phyloP scores from a whole-genome alignment of 2,113 vertebrate species.

The Triplophysa tibetana region DNA sequence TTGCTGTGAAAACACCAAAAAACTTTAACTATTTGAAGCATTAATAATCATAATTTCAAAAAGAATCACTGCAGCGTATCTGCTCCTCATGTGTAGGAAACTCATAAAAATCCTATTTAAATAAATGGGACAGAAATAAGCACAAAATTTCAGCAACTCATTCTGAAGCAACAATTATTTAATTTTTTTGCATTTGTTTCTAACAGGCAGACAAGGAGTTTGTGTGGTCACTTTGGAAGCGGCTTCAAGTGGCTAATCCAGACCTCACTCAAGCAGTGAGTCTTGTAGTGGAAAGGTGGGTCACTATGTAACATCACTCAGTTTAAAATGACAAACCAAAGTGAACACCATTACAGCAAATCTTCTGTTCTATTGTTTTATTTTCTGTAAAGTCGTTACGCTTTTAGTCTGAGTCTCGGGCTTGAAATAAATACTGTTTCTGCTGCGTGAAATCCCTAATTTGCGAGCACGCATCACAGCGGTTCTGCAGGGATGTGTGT shows the following conservation, averaged over 20 bases:
- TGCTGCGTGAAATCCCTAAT: constrained; percentile 39
- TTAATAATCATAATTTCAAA: too few species aligned
- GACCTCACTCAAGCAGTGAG: constrained; percentile 86
- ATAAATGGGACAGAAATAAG: too few species aligned
- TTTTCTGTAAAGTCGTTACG: constrained; percentile 19
- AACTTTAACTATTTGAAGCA: too few species aligned
- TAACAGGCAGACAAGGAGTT: constrained; percentile 94
- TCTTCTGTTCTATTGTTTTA: neutral
- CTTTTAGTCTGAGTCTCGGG: constrained; percentile 10
- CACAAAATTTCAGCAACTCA: neutral
- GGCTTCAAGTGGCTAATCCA: constrained; percentile 84
- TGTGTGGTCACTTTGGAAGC: constrained; percentile 94
- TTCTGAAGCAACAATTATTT: neutral
- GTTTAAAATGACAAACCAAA: neutral
- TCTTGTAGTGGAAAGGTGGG: constrained; percentile 90
- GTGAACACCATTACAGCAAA: constrained; percentile 26
- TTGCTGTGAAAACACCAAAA: too few species aligned
- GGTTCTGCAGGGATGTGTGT: constrained; percentile 60
- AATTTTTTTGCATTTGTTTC: constrained; percentile 31
- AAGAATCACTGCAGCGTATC: neutral
- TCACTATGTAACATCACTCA: constrained; percentile 54
- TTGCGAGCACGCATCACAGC: constrained; percentile 57
- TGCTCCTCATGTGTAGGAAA: neutral
- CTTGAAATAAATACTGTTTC: constrained; percentile 37
- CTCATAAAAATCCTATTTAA: neutral